phyloP scores from a whole-genome alignment of 2,113 vertebrate genomes.

The Mus spicilegus region DNA sequence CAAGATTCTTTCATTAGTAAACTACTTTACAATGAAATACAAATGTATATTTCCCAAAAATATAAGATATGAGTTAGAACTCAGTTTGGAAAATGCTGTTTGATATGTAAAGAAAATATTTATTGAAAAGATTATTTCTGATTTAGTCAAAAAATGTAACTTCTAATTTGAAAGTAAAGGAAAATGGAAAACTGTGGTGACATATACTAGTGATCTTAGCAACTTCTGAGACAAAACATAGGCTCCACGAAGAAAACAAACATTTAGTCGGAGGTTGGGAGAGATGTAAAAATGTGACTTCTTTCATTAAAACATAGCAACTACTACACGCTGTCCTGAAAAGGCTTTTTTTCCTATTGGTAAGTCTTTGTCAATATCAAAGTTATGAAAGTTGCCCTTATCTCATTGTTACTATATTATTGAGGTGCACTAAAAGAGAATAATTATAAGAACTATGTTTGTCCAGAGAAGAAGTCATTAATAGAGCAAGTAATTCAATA shows the following conservation, averaged over 20 bases:
- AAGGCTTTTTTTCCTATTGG: not conserved
- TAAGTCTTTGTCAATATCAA: not conserved
- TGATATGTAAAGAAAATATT: not conserved
- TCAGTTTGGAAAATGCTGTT: not conserved
- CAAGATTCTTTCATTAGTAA: not conserved
- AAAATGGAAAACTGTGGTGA: not conserved
- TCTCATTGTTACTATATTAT: not conserved
- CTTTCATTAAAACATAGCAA: not conserved
- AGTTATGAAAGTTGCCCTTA: not conserved
- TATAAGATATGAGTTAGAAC: not conserved
- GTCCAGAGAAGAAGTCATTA: not conserved
- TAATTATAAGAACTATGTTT: not conserved
- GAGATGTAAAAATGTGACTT: not conserved
- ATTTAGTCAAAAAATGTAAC: not conserved
- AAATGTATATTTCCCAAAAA: not conserved
- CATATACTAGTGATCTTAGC: not conserved
- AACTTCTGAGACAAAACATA: not conserved
- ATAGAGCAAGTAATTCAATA: not conserved
- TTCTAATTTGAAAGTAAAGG: not conserved
- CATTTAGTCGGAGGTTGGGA: not conserved
- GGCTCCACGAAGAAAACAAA: not conserved
- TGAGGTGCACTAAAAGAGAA: not conserved
- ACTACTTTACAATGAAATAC: conserved; percentile 15
- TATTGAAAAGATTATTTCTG: not conserved
- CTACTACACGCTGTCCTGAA: not conserved